A percentile compares a stretch with the other conserved stretches of the same genome.
Evolutionary conservation across 2,797 vertebrate genomes (phyloP).

Genomic region (Coreius guichenoti): DNA sequence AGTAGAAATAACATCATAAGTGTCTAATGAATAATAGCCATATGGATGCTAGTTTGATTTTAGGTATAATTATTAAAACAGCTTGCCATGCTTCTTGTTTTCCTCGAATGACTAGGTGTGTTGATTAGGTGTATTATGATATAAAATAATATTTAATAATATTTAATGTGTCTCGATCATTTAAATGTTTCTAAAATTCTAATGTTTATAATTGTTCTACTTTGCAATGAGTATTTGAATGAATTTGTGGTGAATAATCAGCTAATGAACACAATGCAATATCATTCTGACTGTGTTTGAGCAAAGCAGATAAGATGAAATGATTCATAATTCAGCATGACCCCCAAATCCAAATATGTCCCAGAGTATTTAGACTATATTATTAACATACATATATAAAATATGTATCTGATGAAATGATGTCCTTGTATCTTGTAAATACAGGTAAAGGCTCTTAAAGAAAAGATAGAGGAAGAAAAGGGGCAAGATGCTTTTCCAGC

Average conservation of each 20-base stretch:
- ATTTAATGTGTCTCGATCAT: background rate
- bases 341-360: background rate
- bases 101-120: constrained; percentile 5
- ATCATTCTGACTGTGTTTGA: background rate
- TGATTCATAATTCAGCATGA: background rate
- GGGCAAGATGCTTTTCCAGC: constrained; percentile 79
- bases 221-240: background rate
- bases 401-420: background rate
- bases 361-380: background rate
- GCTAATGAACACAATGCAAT: background rate
- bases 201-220: background rate
- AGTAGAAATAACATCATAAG: background rate
- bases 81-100: constrained; percentile 12
- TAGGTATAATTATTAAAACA: background rate
- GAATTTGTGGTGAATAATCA: background rate
- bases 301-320: background rate
- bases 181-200: background rate
- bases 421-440: background rate
- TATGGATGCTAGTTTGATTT: background rate
- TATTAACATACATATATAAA: background rate
- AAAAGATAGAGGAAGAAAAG: constrained; percentile 78
- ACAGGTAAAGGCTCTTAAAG: constrained; percentile 79
- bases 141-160: background rate
- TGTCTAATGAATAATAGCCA: background rate
- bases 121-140: background rate